Evolutionary conservation across 2,797 vertebrate genomes (phyloP), one percentile per base, ranked within the genome.

Genomic region (Pseudomugil tenellus): DNA sequence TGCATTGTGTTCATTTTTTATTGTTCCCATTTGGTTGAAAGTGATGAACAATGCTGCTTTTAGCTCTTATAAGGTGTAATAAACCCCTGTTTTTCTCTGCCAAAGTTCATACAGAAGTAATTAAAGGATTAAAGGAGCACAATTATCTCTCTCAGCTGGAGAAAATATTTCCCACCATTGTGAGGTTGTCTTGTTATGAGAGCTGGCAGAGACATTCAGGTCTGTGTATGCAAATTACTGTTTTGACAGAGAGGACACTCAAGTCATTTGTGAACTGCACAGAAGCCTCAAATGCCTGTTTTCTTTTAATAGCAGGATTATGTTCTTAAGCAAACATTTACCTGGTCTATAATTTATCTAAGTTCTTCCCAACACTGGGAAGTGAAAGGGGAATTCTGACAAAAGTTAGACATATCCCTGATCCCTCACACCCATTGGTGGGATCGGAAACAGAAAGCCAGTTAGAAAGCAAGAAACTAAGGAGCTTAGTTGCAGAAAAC

Each of bases 201-300:
- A 88, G 72, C 60, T 28, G 70, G 59, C 29, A 2, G 68, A 79
- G 77, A 89, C 78, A 80, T 87, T 84, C 78, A 84, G 76, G 48
- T 76, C 79, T 89, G 77, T 80, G 77, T 78, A 26, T 74, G 73
- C 31, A 65, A 73, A 79, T 69, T 66, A 65, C 71, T 74, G 77
- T 83, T 88, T 80, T 56, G 46, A 83, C 54, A 55, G 63, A 72
- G 37, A 57, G 31, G 86, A 86, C 79, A 91, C 86, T 88, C 77
- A 80, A 92, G 84, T 58, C 88, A 54, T 85, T 77, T 91, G 92
- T 86, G 90, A 92, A 90, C 77, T 52, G 60, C 70, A 66, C 37
- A 37, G 51, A 65, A 86, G 75, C 63, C 76, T 76, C 74, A 90
- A 92, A 91, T 89, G 77, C 76, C 59, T 87, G 89, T 90, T 91